A percentile compares a stretch with the other conserved stretches of the same genome.
These are phyloP conservation scores for Eupelmus urozonus DNA, from an alignment of 2,888 invertebrate species.

Conservation along the genomic window DNA sequence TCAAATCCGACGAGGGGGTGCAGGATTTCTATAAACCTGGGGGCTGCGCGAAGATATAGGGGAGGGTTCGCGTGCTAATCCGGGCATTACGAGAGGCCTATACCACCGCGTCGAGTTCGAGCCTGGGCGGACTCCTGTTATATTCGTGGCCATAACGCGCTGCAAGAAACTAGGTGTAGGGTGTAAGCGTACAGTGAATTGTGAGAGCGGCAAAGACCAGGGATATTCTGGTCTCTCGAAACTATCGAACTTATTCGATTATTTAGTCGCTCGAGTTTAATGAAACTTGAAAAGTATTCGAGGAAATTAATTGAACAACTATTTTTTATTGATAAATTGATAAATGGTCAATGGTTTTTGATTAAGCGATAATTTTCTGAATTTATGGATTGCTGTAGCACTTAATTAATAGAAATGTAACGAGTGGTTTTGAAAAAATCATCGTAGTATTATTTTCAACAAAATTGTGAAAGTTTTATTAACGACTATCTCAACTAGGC, in stretches of 20 bases:
- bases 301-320: too few relatives aligned
- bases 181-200: not conserved
- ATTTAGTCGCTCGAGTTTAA: not conserved
- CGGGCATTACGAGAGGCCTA: conserved; percentile 68
- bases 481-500: too few relatives aligned
- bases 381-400: too few relatives aligned
- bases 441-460: too few relatives aligned
- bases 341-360: too few relatives aligned
- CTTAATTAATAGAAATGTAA: too few relatives aligned
- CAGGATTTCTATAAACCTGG: conserved; percentile 50
- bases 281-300: too few relatives aligned
- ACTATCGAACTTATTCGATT: not conserved
- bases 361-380: too few relatives aligned
- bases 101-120: conserved; percentile 7
- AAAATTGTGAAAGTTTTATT: too few relatives aligned
- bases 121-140: too few relatives aligned
- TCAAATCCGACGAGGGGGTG: conserved; percentile 48
- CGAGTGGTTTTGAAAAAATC: too few relatives aligned
- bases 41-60: conserved; percentile 61
- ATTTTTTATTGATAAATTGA: too few relatives aligned
- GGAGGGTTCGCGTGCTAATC: conserved; percentile 67
- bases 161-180: conserved; percentile 13
- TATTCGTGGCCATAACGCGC: conserved; percentile 26
- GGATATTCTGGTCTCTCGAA: not conserved
- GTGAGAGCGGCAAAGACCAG: not conserved